Evolutionary conservation across 2,797 vertebrate species (phyloP).

Genomic region (Anguilla anguilla): DNA sequence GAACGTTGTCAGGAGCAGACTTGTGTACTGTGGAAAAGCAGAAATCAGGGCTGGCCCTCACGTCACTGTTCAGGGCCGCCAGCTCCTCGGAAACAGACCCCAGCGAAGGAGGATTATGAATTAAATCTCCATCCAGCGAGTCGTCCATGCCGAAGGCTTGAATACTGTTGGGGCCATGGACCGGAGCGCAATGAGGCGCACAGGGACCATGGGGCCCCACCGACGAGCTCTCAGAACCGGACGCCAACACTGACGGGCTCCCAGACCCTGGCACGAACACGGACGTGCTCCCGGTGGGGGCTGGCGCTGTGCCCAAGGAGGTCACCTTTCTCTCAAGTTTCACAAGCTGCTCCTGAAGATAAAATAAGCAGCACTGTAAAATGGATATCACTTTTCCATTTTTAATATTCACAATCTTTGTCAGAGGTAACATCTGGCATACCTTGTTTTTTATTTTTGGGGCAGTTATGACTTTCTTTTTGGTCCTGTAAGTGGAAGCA

Average conservation of each 20-base stretch:
- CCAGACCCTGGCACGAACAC: not conserved
- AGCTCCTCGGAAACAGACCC: slow-evolving; percentile 70
- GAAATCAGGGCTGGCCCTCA: slow-evolving; percentile 56
- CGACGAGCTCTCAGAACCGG: slow-evolving; percentile 38
- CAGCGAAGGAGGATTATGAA: slow-evolving; percentile 64
- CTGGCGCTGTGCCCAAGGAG: slow-evolving; percentile 31
- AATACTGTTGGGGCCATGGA: slow-evolving; percentile 51
- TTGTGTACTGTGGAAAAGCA: slow-evolving; percentile 38
- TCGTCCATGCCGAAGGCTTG: slow-evolving; percentile 65
- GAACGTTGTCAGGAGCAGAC: slow-evolving; percentile 62
- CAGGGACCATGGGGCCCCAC: slow-evolving; percentile 46
- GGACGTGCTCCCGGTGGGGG: slow-evolving; percentile 63
- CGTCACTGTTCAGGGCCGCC: slow-evolving; percentile 60
- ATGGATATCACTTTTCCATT: not conserved
- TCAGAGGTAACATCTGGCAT: slow-evolving; percentile 24
- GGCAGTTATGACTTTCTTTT: slow-evolving; percentile 74
- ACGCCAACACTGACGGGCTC: not conserved
- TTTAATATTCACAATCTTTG: not conserved
- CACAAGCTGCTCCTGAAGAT: slow-evolving; percentile 64
- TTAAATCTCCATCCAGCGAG: slow-evolving; percentile 68
- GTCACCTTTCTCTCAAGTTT: slow-evolving; percentile 74
- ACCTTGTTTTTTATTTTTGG: slow-evolving; percentile 78
- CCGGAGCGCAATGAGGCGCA: slow-evolving; percentile 57
- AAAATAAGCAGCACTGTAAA: slow-evolving; percentile 6
- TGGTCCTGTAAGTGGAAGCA: slow-evolving; percentile 59